Base-by-base conservation (phyloP, 2,113 vertebrate genomes). In the Saccopteryx leptura region DNA sequence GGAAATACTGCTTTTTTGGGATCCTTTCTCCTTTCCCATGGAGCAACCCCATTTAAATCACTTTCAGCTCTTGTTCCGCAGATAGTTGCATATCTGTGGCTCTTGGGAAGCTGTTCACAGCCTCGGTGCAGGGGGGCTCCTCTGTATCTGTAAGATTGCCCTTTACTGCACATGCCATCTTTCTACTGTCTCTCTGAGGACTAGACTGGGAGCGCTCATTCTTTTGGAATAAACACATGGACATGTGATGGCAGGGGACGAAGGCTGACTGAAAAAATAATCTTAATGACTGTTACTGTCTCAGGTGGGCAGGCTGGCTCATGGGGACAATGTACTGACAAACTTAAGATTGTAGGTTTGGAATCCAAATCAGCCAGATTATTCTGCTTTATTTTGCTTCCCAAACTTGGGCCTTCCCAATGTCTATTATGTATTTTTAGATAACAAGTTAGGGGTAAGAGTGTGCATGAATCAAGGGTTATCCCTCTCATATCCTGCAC, bases 101-200 rank as follows among this genome's bases (percentile, higher is more conserved):
- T 90, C 46, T 61, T 60, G 39, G 52, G 86, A 75, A 88, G 82
- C 83, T 85, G 68, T 86, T 89, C 19, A 2, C 19, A 84, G 63
- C 69, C 52, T 76, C 54, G 31, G 65, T 48, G 66, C 76, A 72
- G 88, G 90, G 61, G 23, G 60, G 46, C 60, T 75, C 46, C 7
- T 81, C 23, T 76, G 6, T 69, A 21, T 72, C 60, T 93, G 85
- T 58, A 74, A 12, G n/a, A 46, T 90, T 88, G 54, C 61, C 56
- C 69, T 95, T 94, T 23, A 19, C 33, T 48, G 46, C 60, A 13
- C 66, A 65, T 71, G 33, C 76, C 68, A n/a, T 74, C 23, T 79
- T 95, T 83, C 46, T 10, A 31, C 88, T 24, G 58, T 39, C 39
- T 94, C 69, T 94, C 90, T 78, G 23, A 83, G 58, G 74, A 76